Percentiles rank a stretch among this genome's conserved stretches.
Conservation (phyloP, 1,140 invertebrate species). For the Drosophila novamexicana region DNA sequence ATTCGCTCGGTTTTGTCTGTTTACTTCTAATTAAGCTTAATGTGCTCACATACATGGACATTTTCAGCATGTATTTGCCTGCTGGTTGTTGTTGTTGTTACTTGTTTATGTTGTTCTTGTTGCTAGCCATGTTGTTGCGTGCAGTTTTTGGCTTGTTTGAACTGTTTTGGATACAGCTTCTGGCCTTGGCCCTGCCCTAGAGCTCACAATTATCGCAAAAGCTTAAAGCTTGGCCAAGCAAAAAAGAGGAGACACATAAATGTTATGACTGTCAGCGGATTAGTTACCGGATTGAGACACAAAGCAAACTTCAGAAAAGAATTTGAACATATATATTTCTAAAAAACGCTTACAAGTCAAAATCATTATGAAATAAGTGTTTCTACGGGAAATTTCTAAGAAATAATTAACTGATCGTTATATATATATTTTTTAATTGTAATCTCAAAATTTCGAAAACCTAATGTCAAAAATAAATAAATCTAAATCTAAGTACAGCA, state of each 20-base stretch:
- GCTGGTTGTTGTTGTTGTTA: constrained; percentile 16
- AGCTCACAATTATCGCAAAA: constrained; percentile 18
- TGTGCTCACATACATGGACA: constrained; percentile 46
- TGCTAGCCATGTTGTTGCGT: constrained; percentile 37
- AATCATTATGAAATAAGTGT: too few species aligned
- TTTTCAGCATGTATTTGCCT: constrained; percentile 40
- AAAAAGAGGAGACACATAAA: background rate
- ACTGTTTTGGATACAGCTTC: constrained; percentile 25
- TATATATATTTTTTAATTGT: too few species aligned
- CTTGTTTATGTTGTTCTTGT: constrained; percentile 1
- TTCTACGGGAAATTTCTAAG: too few species aligned
- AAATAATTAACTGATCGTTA: too few species aligned
- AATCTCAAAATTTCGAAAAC: too few species aligned
- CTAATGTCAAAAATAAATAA: background rate
- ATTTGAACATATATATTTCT: background rate
- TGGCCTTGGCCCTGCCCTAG: background rate
- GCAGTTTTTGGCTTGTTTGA: constrained; percentile 41
- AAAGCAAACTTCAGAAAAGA: background rate
- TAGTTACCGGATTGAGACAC: background rate
- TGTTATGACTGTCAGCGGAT: constrained; percentile 5
- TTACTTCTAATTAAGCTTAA: constrained; percentile 58
- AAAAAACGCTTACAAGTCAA: background rate
- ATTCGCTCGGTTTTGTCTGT: constrained; percentile 49
- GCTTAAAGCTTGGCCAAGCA: constrained; percentile 9
- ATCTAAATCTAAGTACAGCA: too few species aligned